Base-by-base conservation (phyloP, 2,113 vertebrate genomes). In the Prinia subflava region DNA sequence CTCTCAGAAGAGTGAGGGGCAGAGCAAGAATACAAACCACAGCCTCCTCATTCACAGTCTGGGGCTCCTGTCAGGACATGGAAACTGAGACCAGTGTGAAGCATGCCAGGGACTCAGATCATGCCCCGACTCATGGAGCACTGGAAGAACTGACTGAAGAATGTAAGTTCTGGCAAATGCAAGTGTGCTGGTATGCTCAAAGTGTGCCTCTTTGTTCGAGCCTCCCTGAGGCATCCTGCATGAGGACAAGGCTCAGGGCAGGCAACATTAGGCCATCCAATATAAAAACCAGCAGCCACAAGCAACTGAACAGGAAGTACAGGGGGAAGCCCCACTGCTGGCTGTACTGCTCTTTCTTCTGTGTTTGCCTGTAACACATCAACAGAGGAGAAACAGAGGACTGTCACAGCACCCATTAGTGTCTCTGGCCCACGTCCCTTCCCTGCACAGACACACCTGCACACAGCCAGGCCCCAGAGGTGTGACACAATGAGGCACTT, bases 401-500 rank as follows among this genome's bases (percentile, higher is more conserved):
- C 3, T 6, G 35, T 1, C 0, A 2, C 41, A 80, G 78, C 44
- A 62, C 1, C 15, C 39, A 7, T 3, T 4, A 15, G 11, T 4
- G 20, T 37, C 10, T 49, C 67, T 35, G 33, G 24, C 15, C 50
- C 22, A 44, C 1, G 1, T 6, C 31, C 52, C 23, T 15, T 21
- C 33, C 3, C 42, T 8, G 6, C 28, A 25, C 0, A 0, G 70
- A 23, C 33, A 77, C 24, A 27, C 13, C 35, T 52, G 62, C 1
- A 8, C 23, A 15, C 59, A 31, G 31, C 13, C n/a, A 57, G 56
- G 33, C 20, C 30, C 52, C 8, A 25, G 2, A 5, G 50, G 13
- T 18, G 17, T 6, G 39, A 31, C 46, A 7, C 2, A 1, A 27
- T 0, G 0, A 35, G 31, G 30, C 2, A 1, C 6, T 5, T 60